phyloP scores from a whole-genome alignment of 2,113 vertebrate species.

The Xerus inauris region DNA sequence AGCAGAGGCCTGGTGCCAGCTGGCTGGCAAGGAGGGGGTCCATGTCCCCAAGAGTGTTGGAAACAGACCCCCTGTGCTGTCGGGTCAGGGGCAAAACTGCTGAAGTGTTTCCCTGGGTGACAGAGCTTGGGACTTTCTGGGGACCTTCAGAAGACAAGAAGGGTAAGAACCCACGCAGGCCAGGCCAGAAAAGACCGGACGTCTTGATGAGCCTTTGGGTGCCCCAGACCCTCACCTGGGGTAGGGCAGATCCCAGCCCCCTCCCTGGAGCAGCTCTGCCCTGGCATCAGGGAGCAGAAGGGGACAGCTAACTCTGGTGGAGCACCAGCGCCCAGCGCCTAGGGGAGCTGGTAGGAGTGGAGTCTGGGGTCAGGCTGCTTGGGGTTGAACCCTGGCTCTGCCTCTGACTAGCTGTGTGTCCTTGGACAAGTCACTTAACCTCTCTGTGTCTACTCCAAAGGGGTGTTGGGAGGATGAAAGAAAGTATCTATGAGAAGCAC shows the following conservation, averaged over 20 bases:
- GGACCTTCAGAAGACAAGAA: neutral
- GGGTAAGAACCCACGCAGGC: too few relatives aligned
- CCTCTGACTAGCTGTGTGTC: neutral
- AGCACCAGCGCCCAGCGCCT: accelerated
- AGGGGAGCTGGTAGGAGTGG: accelerated
- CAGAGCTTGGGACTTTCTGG: neutral
- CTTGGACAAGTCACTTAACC: neutral
- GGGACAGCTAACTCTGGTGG: accelerated
- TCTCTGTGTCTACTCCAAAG: neutral
- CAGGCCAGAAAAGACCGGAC: neutral
- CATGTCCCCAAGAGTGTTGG: neutral
- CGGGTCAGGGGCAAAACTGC: neutral
- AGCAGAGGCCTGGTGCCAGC: neutral
- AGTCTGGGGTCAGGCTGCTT: neutral
- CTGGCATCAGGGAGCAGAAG: accelerated
- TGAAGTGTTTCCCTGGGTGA: neutral
- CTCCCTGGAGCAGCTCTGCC: neutral
- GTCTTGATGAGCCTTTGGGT: accelerated
- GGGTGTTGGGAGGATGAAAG: accelerated
- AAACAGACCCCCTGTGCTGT: too few relatives aligned
- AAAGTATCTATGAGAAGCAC: accelerated
- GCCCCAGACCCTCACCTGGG: too few relatives aligned
- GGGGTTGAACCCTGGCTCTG: neutral
- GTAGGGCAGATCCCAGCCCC: neutral
- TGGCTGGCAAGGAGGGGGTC: neutral